phyloP scores from a whole-genome alignment of 1,140 invertebrate genomes.

The Apocrypta bakeri region DNA sequence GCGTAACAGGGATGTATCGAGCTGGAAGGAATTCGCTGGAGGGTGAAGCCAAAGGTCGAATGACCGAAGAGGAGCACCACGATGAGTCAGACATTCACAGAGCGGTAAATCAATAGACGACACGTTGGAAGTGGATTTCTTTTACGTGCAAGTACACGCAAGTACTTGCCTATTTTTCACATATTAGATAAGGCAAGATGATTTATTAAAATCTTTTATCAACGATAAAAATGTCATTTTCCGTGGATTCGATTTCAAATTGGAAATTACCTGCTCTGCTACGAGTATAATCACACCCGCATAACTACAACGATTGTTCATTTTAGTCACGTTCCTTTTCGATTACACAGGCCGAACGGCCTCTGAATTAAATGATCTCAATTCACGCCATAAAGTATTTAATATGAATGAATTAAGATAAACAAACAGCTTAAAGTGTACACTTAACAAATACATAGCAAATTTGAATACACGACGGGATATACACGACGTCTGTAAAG shows the following conservation, averaged over 20 bases:
- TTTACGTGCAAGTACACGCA: not conserved
- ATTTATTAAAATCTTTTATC: not conserved
- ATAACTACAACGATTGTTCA: not conserved
- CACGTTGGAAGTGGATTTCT: not conserved
- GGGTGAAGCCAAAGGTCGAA: not conserved
- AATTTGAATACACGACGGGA: not conserved
- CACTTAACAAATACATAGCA: no score
- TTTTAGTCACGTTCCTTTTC: conserved; percentile 45
- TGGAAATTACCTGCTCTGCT: conserved; percentile 13
- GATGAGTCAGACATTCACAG: conserved; percentile 34
- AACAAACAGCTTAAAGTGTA: no score
- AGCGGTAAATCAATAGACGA: conserved; percentile 17
- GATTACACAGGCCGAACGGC: not conserved
- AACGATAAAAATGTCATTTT: no score
- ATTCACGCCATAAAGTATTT: not conserved
- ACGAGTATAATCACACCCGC: not conserved
- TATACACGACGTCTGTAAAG: not conserved
- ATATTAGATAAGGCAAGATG: not conserved
- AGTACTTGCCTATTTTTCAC: not conserved
- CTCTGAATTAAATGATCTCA: not conserved
- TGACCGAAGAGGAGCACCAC: not conserved
- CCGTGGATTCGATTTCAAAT: not conserved
- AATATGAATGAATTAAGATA: not conserved
- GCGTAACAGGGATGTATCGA: conserved; percentile 10
- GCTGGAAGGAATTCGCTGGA: conserved; percentile 2